Evolutionary conservation across 2,113 vertebrate species (phyloP), one percentile per base, ranked within the genome.

Genomic region (Phaetusa simplex): DNA sequence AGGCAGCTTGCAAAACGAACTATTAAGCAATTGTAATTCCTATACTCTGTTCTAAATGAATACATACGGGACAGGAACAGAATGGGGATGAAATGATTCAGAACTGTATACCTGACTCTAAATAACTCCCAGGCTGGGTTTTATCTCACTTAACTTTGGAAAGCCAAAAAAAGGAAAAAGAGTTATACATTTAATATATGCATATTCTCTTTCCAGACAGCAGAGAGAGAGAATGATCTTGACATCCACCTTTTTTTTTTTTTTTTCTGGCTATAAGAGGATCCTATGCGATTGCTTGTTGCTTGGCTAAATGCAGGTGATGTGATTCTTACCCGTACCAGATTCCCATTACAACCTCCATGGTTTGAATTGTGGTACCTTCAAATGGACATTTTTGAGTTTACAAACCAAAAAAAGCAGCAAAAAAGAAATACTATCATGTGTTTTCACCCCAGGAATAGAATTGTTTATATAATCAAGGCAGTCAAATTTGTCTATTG

Each of bases 31-130:
- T 15, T 47, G 3, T 62, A 88, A 83, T 76, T 92, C 27, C 16
- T 74, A 13, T 20, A 40, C 8, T 88, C 17, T 67, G 9, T 56
- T 86, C 52, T 92, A 86, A 86, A 86, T 55, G 11, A 49, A 86
- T 47, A 61, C 29, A 47, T n/a, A 59, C 0, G 0, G 27, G 12
- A 23, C 24, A 94, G 53, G 36, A 92, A 50, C 2, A n/a, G 40
- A 77, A 76, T 11, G 18, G 11, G 18, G 24, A 43, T 82, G 21
- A 82, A 93, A 58, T 50, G 0, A 65, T 64, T 80, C 53, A 81
- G 36, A 92, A 88, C 17, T 8, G 19, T 32, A 52, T 22, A 66
- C 11, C 21, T 74, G 66, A 50, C 59, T 65, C 62, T 65, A 83
- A 91, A 42, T 27, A 70, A 2, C 7, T 78, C 12, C 29, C 16